Evolutionary conservation across 2,888 invertebrate genomes (phyloP).

Genomic region (Cloeon dipterum): DNA sequence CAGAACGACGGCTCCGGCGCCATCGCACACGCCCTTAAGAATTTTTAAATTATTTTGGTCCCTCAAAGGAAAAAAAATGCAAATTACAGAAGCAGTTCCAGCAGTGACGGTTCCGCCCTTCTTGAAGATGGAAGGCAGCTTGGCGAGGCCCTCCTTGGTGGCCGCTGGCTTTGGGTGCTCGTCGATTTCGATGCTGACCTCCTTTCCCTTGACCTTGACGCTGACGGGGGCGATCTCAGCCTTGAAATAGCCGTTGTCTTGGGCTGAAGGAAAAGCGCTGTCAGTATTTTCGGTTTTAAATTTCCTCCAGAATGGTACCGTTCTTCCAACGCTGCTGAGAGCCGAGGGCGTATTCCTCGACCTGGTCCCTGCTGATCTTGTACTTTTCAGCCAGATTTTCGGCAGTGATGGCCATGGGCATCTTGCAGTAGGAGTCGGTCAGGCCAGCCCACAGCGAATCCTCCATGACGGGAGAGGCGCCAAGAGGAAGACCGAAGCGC

Average conservation of each 20-base stretch:
- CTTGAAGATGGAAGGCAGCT: conserved; percentile 76
- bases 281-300: background rate
- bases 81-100: conserved; percentile 75
- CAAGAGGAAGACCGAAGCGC: conserved; percentile 73
- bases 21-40: conserved; percentile 83
- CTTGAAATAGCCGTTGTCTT: conserved; percentile 72
- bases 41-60: background rate
- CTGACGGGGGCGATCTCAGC: conserved; percentile 73
- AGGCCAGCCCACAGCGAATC: conserved; percentile 78
- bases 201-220: conserved; percentile 61
- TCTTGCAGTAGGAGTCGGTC: conserved; percentile 66
- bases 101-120: conserved; percentile 88
- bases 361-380: conserved; percentile 54
- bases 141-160: conserved; percentile 60
- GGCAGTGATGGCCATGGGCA: conserved; percentile 91
- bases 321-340: conserved; percentile 78
- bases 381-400: conserved; percentile 79
- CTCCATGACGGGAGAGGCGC: conserved; percentile 52
- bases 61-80: background rate
- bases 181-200: conserved; percentile 56
- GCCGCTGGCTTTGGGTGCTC: conserved; percentile 87
- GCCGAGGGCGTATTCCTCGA: conserved; percentile 60
- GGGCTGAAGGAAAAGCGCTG: conserved; percentile 29
- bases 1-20: conserved; percentile 79
- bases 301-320: conserved; percentile 23